Percentiles rank a stretch among this genome's conserved stretches.
These are phyloP conservation scores for Dolichopus griseipennis DNA, from an alignment of 2,888 invertebrate species.

Conservation along the genomic window DNA sequence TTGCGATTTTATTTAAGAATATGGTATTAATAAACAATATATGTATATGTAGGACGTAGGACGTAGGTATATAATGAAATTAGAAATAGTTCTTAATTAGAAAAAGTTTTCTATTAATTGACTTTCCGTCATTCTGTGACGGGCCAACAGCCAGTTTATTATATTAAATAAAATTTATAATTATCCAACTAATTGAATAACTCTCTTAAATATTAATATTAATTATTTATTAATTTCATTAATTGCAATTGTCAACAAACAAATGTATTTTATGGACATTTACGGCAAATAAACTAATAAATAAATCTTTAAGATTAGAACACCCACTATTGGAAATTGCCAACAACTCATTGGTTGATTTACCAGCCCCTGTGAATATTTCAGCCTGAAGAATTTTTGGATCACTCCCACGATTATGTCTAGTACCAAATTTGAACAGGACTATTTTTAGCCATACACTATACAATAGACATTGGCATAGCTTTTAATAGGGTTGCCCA, in stretches of 20 bases:
- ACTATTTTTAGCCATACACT: too few species aligned
- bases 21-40: too few species aligned
- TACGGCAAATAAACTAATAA: conserved; percentile 47
- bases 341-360: conserved; percentile 57
- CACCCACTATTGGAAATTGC: conserved; percentile 55
- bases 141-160: too few species aligned
- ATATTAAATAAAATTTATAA: conserved; percentile 53
- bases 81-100: too few species aligned
- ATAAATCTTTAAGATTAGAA: conserved; percentile 43
- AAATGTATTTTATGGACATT: conserved; percentile 47
- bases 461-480: conserved; percentile 50
- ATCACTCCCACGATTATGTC: too few species aligned
- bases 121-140: too few species aligned
- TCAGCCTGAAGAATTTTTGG: too few species aligned
- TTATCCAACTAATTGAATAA: conserved; percentile 46
- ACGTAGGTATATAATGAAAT: too few species aligned
- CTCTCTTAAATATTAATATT: conserved; percentile 49
- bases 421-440: too few species aligned
- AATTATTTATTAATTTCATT: conserved; percentile 52
- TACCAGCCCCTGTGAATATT: conserved; percentile 47
- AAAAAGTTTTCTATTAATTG: too few species aligned
- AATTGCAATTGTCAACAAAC: conserved; percentile 54
- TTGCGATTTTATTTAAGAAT: too few species aligned
- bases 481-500: conserved; percentile 60
- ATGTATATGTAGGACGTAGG: too few species aligned